Evolutionary conservation across 2,888 invertebrate genomes (phyloP).

Genomic region (Drosophila koepferae): DNA sequence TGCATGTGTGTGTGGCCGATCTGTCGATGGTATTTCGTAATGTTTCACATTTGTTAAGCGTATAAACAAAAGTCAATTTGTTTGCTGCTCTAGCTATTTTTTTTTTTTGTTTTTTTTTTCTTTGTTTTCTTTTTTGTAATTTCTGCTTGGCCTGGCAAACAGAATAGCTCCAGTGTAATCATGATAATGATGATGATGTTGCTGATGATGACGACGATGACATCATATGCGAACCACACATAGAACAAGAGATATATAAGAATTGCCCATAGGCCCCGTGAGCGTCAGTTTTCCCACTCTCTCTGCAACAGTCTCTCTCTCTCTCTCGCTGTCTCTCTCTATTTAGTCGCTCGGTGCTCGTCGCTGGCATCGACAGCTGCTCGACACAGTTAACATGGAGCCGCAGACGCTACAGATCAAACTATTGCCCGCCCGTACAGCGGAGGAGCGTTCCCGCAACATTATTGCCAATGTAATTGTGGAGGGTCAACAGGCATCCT

Average conservation of each 20-base stretch:
- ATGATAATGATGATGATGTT: neutral
- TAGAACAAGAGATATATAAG: constrained; percentile 11
- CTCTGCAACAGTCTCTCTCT: neutral
- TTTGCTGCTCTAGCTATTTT: constrained; percentile 38
- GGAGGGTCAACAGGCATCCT: constrained; percentile 57
- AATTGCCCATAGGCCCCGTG: constrained; percentile 39
- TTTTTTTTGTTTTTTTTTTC: neutral
- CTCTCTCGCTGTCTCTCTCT: neutral
- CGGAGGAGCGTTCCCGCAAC: constrained; percentile 77
- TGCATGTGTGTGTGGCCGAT: constrained; percentile 1
- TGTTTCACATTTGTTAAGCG: constrained; percentile 44
- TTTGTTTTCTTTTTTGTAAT: constrained; percentile 12
- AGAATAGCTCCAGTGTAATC: constrained; percentile 34
- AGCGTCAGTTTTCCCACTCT: neutral
- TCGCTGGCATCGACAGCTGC: constrained; percentile 4
- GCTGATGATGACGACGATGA: constrained; percentile 42
- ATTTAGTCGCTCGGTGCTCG: neutral
- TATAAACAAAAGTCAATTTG: constrained; percentile 50
- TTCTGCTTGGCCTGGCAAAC: constrained; percentile 49
- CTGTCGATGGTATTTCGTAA: constrained; percentile 37
- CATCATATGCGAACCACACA: constrained; percentile 47
- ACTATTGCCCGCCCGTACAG: constrained; percentile 73
- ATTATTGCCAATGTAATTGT: constrained; percentile 80
- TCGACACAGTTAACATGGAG: constrained; percentile 63
- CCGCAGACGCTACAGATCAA: constrained; percentile 72